Evolutionary conservation across 64 coral and sea anemone species (phyloP).

Genomic region (Hydrozoanthus tunicans): DNA sequence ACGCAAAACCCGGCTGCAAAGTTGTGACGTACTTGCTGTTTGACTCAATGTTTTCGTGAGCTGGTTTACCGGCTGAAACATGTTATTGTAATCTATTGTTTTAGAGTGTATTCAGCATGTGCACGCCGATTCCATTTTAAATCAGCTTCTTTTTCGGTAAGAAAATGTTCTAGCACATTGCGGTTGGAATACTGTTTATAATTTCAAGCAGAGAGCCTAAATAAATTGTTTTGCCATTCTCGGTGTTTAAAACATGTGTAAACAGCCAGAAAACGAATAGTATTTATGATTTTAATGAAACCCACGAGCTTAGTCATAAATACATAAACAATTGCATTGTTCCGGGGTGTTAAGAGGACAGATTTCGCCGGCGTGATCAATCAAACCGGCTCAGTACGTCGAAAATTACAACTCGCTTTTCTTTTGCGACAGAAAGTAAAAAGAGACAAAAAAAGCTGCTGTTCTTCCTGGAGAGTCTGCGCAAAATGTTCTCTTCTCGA

Average conservation of each 20-base stretch:
- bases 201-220: conserved; percentile 1
- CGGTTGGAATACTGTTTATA: background rate
- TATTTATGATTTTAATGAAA: background rate
- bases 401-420: background rate
- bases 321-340: background rate
- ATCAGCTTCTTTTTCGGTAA: too few relatives aligned
- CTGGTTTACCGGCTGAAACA: too few relatives aligned
- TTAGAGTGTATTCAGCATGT: too few relatives aligned
- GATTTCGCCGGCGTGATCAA: background rate
- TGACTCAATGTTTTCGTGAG: too few relatives aligned
- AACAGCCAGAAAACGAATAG: conserved; percentile 9
- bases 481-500: conserved; percentile 12
- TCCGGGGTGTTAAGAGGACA: background rate
- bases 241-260: conserved; percentile 17
- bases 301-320: background rate
- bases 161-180: too few relatives aligned
- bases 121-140: too few relatives aligned
- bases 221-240: background rate
- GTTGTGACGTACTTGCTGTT: too few relatives aligned
- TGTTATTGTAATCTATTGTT: too few relatives aligned
- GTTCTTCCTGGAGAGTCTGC: background rate
- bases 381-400: too few relatives aligned
- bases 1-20: too few relatives aligned
- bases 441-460: background rate
- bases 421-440: background rate